Evolutionary conservation across 2,113 vertebrate species (phyloP).

Genomic region (Tiliqua scincoides): DNA sequence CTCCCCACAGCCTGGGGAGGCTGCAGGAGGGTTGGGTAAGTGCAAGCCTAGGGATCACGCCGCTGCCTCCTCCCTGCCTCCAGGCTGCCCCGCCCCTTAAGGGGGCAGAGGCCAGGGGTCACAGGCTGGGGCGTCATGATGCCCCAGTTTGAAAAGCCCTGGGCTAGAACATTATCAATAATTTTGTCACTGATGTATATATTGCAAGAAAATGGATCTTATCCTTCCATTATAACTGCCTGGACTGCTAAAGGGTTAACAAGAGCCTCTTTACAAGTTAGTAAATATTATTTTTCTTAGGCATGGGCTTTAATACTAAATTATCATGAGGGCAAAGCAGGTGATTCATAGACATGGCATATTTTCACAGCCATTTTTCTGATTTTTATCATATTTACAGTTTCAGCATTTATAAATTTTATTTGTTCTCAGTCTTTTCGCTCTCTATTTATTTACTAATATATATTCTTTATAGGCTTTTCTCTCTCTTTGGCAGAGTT

Average conservation of each 20-base stretch:
- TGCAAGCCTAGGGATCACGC: no score
- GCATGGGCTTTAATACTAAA: background rate
- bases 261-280: conserved; percentile 1
- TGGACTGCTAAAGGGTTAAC: conserved; percentile 11
- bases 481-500: conserved; percentile 19
- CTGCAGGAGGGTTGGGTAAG: no score
- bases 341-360: conserved; percentile 4
- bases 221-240: conserved; percentile 17
- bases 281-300: background rate
- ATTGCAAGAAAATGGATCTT: conserved; percentile 20
- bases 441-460: conserved; percentile 15
- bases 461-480: conserved; percentile 38
- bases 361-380: conserved; percentile 8
- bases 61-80: no score
- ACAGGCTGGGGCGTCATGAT: no score
- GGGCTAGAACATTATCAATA: conserved; percentile 40
- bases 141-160: no score
- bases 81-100: no score
- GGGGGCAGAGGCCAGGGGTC: no score
- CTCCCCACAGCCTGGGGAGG: no score
- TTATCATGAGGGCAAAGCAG: conserved; percentile 1
- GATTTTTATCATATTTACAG: conserved; percentile 15
- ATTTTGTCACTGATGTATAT: conserved; percentile 41
- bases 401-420: conserved; percentile 32
- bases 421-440: background rate